Evolutionary conservation across 2,113 vertebrate species (phyloP).

Genomic region (Diglossa brunneiventris): DNA sequence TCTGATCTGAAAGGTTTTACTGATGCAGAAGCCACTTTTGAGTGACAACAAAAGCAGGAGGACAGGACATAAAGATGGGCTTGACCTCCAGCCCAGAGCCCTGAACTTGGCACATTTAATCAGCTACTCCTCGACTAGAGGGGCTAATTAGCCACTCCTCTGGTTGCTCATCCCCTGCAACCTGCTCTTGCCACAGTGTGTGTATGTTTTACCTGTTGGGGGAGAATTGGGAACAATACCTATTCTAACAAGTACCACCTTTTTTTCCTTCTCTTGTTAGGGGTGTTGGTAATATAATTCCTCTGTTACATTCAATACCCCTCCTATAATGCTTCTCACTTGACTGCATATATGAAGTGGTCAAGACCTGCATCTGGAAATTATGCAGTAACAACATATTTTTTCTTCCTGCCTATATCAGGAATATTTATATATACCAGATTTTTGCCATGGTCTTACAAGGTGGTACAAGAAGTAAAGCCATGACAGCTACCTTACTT

Average conservation of each 20-base stretch:
- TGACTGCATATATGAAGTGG: not conserved
- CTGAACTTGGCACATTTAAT: not conserved
- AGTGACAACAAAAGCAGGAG: not conserved
- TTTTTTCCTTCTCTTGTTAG: not conserved
- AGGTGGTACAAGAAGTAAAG: not conserved
- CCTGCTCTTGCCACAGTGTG: not conserved
- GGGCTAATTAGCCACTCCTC: not conserved
- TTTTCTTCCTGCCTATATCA: not conserved
- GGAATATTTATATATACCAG: not conserved
- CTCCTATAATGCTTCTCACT: not conserved
- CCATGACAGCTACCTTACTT: not conserved
- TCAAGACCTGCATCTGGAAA: slow-evolving; percentile 1
- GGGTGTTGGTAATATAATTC: not conserved
- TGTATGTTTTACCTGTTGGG: not conserved
- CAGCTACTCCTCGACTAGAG: not conserved
- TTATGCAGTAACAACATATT: not conserved
- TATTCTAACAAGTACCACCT: not conserved
- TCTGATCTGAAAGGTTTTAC: not conserved
- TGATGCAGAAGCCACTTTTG: not conserved
- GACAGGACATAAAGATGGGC: not conserved
- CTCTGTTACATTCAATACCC: not conserved
- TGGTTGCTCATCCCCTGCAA: not conserved
- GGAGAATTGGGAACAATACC: not conserved
- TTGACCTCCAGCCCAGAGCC: not conserved
- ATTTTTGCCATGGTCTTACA: not conserved